These are phyloP conservation scores for Pegea sp. DNA, from an alignment of 23 tunicate species.

Conservation along the genomic window DNA sequence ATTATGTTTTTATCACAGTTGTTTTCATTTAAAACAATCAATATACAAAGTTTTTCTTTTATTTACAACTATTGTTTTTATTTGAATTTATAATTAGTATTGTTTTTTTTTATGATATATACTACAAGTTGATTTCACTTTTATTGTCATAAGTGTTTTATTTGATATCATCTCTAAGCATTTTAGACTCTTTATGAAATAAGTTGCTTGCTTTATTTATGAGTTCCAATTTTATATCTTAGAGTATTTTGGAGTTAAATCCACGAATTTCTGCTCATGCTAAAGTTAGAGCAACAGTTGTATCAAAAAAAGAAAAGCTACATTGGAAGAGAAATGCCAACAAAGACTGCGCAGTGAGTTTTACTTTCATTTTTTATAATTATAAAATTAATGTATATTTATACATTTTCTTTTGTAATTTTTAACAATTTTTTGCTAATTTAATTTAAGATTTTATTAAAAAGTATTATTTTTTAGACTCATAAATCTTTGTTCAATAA, in stretches of 20 bases:
- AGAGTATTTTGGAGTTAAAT: conserved; percentile 49
- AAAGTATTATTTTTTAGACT: conserved; percentile 9
- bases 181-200: too few species aligned
- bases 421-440: background rate
- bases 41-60: too few species aligned
- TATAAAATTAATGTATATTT: background rate
- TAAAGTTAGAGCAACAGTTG: conserved; percentile 37
- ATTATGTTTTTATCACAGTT: too few species aligned
- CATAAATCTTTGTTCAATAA: conserved; percentile 62
- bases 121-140: too few species aligned
- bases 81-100: too few species aligned
- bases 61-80: too few species aligned
- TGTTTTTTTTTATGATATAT: too few species aligned
- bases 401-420: background rate
- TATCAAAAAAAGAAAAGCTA: conserved; percentile 47
- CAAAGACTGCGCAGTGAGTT: conserved; percentile 68
- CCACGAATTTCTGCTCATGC: conserved; percentile 66
- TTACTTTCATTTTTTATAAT: background rate
- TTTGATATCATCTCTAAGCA: too few species aligned
- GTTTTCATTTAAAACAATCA: too few species aligned
- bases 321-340: conserved; percentile 96
- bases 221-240: too few species aligned
- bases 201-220: too few species aligned
- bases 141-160: too few species aligned
- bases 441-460: background rate